Evolutionary conservation across 2,113 vertebrate species (phyloP).

Genomic region (Clupea harengus): DNA sequence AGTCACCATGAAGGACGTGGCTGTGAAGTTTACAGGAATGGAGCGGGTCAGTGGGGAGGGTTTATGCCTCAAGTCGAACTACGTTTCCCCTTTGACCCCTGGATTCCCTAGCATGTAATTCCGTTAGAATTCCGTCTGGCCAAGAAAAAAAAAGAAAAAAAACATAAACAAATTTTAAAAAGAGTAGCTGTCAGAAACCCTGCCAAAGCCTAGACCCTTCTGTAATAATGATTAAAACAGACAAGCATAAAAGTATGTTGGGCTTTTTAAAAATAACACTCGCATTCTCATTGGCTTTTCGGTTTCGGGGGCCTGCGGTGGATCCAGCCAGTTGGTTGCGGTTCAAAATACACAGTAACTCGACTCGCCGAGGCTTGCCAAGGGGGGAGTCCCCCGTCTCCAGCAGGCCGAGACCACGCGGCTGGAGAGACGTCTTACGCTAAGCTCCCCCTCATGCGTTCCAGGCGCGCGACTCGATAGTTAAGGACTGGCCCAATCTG

Average conservation of each 20-base stretch:
- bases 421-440: background rate
- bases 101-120: background rate
- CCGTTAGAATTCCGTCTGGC: background rate
- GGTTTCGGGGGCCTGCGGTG: constrained; percentile 46
- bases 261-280: constrained; percentile 51
- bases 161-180: background rate
- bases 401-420: background rate
- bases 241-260: constrained; percentile 47
- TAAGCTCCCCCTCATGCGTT: background rate
- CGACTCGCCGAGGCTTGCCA: background rate
- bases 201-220: background rate
- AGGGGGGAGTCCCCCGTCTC: constrained; percentile 20
- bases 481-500: background rate
- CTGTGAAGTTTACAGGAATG: background rate
- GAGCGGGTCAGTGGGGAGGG: background rate
- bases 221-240: constrained; percentile 58
- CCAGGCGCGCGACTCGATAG: background rate
- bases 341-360: constrained; percentile 44
- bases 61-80: background rate
- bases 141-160: background rate
- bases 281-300: constrained; percentile 38
- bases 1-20: background rate
- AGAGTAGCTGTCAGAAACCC: constrained; percentile 24
- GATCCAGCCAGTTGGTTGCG: constrained; percentile 45
- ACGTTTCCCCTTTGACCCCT: background rate